Evolutionary conservation across 2,113 vertebrate species (phyloP).

Genomic region (Eubucco bourcierii): DNA sequence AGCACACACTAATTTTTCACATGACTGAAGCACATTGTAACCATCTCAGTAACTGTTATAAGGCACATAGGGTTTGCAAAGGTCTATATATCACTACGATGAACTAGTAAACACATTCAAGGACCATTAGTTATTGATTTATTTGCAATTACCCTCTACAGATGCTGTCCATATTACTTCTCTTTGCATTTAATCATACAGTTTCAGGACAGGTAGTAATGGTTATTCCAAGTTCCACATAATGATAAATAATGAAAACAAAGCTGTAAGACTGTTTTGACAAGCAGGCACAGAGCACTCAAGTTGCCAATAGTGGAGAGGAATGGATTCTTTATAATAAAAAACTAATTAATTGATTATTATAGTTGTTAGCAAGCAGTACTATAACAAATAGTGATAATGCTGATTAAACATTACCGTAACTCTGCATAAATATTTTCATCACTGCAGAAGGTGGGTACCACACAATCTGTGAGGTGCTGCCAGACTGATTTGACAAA

Average conservation of each 20-base stretch:
- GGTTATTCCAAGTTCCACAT: background rate
- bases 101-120: constrained; percentile 61
- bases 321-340: background rate
- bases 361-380: background rate
- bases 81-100: constrained; percentile 38
- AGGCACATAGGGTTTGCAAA: constrained; percentile 1
- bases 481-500: background rate
- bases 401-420: background rate
- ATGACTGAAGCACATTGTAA: constrained; percentile 8
- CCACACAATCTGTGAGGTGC: background rate
- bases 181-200: constrained; percentile 5
- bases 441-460: background rate
- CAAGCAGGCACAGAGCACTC: background rate
- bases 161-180: background rate
- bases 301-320: background rate
- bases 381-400: background rate
- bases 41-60: constrained; percentile 37
- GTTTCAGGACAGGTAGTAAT: constrained; percentile 32
- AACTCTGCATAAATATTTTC: background rate
- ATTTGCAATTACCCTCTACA: constrained; percentile 57
- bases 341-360: constrained; percentile 27
- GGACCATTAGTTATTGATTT: constrained; percentile 68
- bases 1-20: background rate
- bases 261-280: background rate
- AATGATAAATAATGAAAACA: constrained; percentile 39